Percentiles rank a stretch among this genome's conserved stretches.
Evolutionary conservation across 1,140 invertebrate genomes (phyloP).

Genomic region (Wasmannia auropunctata): DNA sequence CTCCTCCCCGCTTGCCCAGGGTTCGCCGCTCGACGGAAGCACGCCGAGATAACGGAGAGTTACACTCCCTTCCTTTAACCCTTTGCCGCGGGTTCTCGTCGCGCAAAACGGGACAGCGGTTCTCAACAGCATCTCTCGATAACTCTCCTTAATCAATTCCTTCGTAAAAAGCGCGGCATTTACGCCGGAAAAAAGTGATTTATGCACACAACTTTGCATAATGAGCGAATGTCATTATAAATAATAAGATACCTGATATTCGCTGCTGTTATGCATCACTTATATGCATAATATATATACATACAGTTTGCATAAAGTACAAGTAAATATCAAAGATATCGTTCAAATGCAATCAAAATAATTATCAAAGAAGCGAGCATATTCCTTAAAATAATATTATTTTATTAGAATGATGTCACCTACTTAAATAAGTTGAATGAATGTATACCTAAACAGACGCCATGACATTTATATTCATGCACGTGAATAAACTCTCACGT

Average conservation of each 20-base stretch:
- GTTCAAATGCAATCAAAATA: neutral
- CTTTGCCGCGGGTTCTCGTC: slow-evolving; percentile 73
- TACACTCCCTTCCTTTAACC: slow-evolving; percentile 82
- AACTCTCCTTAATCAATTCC: neutral
- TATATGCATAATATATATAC: neutral
- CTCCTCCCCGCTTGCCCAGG: no score
- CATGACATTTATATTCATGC: neutral
- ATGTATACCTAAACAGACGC: neutral
- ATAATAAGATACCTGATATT: no score
- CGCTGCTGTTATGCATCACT: neutral
- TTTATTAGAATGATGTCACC: neutral
- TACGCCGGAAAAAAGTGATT: neutral
- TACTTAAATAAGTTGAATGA: no score
- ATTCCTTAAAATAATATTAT: slow-evolving; percentile 10
- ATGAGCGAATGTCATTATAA: neutral
- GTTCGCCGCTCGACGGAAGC: slow-evolving; percentile 77
- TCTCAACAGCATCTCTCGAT: slow-evolving; percentile 60
- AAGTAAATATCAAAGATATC: neutral
- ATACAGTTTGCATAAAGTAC: neutral
- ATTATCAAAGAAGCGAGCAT: neutral
- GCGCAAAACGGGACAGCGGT: slow-evolving; percentile 63
- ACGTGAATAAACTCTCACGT: slow-evolving; percentile 7
- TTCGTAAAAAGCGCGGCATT: neutral
- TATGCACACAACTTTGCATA: neutral
- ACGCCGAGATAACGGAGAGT: slow-evolving; percentile 83